Conservation (phyloP, 2,113 vertebrate genomes). For the Tupaia tana region DNA sequence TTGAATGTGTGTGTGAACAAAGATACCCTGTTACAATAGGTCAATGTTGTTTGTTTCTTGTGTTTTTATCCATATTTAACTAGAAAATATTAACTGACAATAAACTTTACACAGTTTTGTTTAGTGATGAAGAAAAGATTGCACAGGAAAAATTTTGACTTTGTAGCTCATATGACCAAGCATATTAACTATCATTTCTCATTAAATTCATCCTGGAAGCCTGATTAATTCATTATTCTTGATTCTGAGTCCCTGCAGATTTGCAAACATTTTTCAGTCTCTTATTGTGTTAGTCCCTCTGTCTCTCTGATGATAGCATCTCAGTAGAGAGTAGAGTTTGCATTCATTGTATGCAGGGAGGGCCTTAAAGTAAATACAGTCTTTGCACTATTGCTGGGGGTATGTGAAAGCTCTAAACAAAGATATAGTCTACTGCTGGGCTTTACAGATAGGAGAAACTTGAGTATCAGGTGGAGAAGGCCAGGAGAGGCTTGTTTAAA, state of each 20-base stretch:
- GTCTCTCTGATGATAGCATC: neutral
- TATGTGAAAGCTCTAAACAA: no score
- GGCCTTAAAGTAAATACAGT: no score
- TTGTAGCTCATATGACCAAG: neutral
- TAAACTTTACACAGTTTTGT: neutral
- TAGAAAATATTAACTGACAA: neutral
- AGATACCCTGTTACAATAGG: neutral
- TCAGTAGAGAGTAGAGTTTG: neutral
- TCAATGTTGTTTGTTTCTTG: neutral
- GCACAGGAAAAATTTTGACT: neutral
- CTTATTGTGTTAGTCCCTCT: neutral
- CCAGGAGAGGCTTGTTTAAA: no score
- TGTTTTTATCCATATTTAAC: constrained; percentile 6
- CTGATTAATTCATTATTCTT: constrained; percentile 11
- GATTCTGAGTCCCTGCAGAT: neutral
- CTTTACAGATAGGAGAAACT: no score
- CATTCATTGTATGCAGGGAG: neutral
- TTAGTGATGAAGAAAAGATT: neutral
- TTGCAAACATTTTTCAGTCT: neutral
- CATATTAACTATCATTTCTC: neutral
- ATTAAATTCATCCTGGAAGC: neutral
- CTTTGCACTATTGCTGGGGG: no score
- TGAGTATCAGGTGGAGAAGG: no score
- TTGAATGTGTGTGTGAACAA: neutral
- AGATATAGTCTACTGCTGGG: no score